Conservation (phyloP, 1,140 invertebrate genomes). For the Drosophila elegans region DNA sequence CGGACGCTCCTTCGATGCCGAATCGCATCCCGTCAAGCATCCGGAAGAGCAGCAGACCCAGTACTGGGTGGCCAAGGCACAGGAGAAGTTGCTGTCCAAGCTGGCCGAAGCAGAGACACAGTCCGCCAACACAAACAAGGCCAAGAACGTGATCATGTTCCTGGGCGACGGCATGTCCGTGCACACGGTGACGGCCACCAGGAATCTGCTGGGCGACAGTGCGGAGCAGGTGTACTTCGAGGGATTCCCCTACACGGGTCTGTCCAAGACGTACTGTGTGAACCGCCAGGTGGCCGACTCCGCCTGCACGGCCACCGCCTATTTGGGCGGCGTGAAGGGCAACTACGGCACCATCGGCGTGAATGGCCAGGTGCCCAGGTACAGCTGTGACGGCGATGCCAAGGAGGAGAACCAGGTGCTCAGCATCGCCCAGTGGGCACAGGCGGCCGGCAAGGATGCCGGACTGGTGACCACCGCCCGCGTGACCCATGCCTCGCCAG, state of each 20-base stretch:
- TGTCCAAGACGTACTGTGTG: conserved; percentile 93
- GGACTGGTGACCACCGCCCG: conserved; percentile 92
- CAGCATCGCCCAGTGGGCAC: conserved; percentile 88
- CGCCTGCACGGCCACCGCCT: conserved; percentile 92
- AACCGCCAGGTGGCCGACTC: conserved; percentile 92
- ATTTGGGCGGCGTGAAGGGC: conserved; percentile 92
- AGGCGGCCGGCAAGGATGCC: conserved; percentile 89
- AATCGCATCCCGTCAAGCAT: conserved; percentile 38
- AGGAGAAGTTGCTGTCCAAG: conserved; percentile 63
- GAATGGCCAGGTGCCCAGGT: conserved; percentile 87
- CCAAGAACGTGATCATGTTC: conserved; percentile 91
- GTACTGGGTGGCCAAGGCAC: conserved; percentile 77
- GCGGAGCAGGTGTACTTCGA: conserved; percentile 89
- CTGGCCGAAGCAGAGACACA: conserved; percentile 67
- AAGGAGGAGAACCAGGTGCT: conserved; percentile 86
- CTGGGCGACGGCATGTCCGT: conserved; percentile 93
- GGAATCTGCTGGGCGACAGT: conserved; percentile 89
- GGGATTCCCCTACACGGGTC: conserved; percentile 89
- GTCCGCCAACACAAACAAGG: conserved; percentile 75
- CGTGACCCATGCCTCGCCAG: conserved; percentile 92
- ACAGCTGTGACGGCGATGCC: conserved; percentile 85
- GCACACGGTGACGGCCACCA: conserved; percentile 89
- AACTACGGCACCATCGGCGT: conserved; percentile 91
- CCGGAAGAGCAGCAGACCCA: conserved; percentile 55
- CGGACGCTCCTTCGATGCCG: conserved; percentile 12